Evolutionary conservation across 2,113 vertebrate genomes (phyloP), one percentile per base, ranked within the genome.

Genomic region (Thunnus thynnus): DNA sequence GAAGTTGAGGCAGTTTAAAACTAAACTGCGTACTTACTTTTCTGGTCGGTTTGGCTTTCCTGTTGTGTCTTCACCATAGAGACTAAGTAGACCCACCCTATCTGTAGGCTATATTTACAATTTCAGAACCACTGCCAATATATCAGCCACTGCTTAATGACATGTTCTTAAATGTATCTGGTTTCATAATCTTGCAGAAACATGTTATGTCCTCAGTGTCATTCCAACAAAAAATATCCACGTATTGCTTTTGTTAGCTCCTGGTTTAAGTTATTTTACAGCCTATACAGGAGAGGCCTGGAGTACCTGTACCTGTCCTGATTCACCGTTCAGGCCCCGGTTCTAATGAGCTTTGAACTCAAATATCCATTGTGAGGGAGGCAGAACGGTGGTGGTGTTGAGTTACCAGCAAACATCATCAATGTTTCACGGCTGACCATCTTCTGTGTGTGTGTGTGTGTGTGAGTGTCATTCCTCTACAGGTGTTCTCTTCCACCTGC

Each of bases 381-480:
- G 18, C 48, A 54, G 17, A 51, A 47, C 22, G 52, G 22, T 14
- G n/a, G 48, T 25, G 81, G 91, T 82, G 78, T 83, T 14, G 66
- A 30, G 61, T 92, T 93, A 72, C 91, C 75, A 50, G 80, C 56
- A 72, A 47, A 70, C 73, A 80, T 47, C 79, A 75, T 91, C 9
- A 86, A 91, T 86, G 17, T 91, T 91, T 90, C 32, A 91, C 76
- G 82, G 48, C 67, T 10, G 48, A 17, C 11, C 65, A 41, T 80
- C 25, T 47, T 17, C 51, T 77, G 77, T 17, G n/a, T 71, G 74
- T 47, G 67, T 66, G 10, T 71, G 65, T 48, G 70, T 22, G 57
- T 78, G 80, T 18, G 27, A 72, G 74, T 51, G 63, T 69, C 76
- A 56, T 67, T 78, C 64, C 71, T 52, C 17, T 6, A 47, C 76